Conservation (phyloP, 1,140 invertebrate genomes). For the Drosophila athabasca region DNA sequence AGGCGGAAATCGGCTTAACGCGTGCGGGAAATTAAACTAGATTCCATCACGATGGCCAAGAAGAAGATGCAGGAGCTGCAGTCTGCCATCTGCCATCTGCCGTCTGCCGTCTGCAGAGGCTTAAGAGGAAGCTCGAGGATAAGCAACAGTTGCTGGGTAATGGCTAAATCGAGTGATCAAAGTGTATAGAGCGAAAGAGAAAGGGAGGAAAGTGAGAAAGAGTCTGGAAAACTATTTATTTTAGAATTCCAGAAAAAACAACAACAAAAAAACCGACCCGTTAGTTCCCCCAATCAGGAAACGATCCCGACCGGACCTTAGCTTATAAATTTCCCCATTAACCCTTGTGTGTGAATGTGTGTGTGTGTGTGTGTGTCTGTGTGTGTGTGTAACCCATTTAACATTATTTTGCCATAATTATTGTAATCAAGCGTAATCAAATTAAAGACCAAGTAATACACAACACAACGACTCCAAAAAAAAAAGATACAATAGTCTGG, state of each 20-base stretch:
- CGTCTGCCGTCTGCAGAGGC: background rate
- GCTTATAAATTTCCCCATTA: no score
- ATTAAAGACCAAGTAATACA: slow-evolving; percentile 54
- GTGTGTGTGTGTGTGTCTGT: background rate
- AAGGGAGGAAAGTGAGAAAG: no score
- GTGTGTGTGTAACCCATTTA: slow-evolving; percentile 20
- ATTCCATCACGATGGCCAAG: slow-evolving; percentile 21
- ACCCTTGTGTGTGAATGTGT: background rate
- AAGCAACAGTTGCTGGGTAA: slow-evolving; percentile 7
- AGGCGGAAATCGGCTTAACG: slow-evolving; percentile 50
- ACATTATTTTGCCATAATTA: slow-evolving; percentile 56
- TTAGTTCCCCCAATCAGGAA: no score
- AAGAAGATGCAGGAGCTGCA: no score
- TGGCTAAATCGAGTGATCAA: slow-evolving; percentile 1
- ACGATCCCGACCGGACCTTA: no score
- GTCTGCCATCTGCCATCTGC: no score
- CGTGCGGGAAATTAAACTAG: slow-evolving; percentile 51
- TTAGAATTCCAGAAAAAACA: no score
- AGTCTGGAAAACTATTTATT: no score
- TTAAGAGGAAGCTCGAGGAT: background rate
- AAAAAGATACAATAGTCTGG: slow-evolving; percentile 5
- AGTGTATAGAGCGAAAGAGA: no score
- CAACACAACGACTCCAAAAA: slow-evolving; percentile 11
- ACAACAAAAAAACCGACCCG: no score
- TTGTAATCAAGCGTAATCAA: slow-evolving; percentile 75